Evolutionary conservation across 2,888 invertebrate species (phyloP).

Genomic region (Andrena hattorfiana): DNA sequence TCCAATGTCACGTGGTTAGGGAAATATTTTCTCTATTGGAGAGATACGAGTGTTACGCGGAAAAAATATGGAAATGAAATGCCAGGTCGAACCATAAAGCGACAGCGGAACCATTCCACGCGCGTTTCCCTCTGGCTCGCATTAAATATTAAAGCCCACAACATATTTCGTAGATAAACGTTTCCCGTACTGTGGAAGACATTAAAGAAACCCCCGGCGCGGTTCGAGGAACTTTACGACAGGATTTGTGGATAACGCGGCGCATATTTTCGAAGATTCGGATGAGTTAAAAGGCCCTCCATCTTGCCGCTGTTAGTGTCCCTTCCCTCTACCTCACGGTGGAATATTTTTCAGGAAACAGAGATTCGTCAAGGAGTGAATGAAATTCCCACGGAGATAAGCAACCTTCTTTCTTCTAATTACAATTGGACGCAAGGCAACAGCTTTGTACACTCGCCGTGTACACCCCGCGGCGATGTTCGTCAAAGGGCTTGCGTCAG

Average conservation of each 20-base stretch:
- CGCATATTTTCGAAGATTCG: slow-evolving; percentile 34
- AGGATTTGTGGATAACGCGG: slow-evolving; percentile 34
- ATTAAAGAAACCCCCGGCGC: slow-evolving; percentile 14
- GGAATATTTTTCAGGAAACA: neutral
- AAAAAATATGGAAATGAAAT: slow-evolving; percentile 10
- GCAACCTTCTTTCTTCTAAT: slow-evolving; percentile 2
- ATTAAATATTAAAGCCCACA: slow-evolving; percentile 26
- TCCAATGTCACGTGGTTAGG: no score
- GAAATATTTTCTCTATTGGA: no score
- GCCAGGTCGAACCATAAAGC: neutral
- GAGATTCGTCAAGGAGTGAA: neutral
- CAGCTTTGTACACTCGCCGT: slow-evolving; percentile 1
- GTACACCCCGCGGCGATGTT: slow-evolving; percentile 1
- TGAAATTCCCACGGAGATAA: neutral
- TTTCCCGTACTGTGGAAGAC: neutral
- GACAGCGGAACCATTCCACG: slow-evolving; percentile 9
- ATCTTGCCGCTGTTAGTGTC: neutral
- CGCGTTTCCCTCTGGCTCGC: neutral
- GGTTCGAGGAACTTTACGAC: slow-evolving; percentile 15
- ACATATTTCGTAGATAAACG: slow-evolving; percentile 12
- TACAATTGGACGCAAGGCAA: neutral
- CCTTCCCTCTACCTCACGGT: neutral
- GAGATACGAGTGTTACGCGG: neutral
- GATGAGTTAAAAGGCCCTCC: slow-evolving; percentile 5
- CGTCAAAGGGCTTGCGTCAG: slow-evolving; percentile 29